Percentiles rank a stretch among this genome's conserved stretches.
Evolutionary conservation across 2,113 vertebrate genomes (phyloP).

Genomic region (Anarrhichthys ocellatus): DNA sequence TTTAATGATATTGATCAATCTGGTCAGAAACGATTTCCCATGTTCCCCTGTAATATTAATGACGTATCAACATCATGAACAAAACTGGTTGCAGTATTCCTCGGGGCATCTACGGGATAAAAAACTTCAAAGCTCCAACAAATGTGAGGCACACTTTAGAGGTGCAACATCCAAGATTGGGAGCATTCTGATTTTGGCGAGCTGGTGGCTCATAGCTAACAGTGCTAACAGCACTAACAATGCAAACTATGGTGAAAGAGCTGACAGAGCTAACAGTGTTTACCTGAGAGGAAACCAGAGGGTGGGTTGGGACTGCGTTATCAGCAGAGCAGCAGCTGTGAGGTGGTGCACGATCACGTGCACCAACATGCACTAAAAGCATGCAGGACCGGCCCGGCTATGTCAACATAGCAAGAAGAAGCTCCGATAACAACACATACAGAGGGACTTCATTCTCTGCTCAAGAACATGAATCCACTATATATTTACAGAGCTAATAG

Average conservation of each 20-base stretch:
- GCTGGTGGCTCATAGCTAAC: background rate
- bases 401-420: background rate
- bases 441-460: no score
- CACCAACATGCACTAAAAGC: background rate
- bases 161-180: background rate
- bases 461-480: no score
- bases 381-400: background rate
- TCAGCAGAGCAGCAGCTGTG: background rate
- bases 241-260: no score
- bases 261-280: background rate
- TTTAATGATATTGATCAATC: constrained; percentile 78
- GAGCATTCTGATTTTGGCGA: background rate
- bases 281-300: background rate
- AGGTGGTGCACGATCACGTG: background rate
- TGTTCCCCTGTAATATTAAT: constrained; percentile 59
- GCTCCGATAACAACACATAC: background rate
- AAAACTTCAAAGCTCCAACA: constrained; percentile 20
- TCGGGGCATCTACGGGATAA: constrained; percentile 1
- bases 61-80: constrained; percentile 61
- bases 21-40: constrained; percentile 66
- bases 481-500: no score
- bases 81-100: constrained; percentile 35
- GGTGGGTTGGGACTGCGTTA: background rate
- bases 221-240: background rate
- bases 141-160: constrained; percentile 22